phyloP scores from a whole-genome alignment of 2,113 vertebrate species.

The Ailurus styani region DNA sequence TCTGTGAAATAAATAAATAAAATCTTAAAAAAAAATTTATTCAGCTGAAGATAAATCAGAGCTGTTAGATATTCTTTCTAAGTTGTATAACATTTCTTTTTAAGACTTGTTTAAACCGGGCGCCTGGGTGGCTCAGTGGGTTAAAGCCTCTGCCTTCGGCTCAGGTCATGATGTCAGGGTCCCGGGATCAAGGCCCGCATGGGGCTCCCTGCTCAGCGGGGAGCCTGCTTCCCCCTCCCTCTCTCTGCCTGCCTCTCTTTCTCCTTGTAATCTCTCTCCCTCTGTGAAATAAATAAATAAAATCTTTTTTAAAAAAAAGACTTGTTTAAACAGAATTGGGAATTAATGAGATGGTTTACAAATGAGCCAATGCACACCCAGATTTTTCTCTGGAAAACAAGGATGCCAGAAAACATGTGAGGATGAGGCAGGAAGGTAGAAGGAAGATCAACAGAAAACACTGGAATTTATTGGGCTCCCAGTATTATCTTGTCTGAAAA shows the following conservation, averaged over 20 bases:
- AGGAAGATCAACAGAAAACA: conserved; percentile 37
- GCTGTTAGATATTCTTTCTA: neutral
- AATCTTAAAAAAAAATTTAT: no score
- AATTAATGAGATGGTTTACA: neutral
- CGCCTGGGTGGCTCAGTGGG: no score
- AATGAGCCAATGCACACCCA: neutral
- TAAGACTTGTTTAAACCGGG: neutral
- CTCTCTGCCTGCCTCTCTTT: no score
- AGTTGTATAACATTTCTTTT: neutral
- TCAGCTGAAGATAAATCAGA: neutral
- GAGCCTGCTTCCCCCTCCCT: no score
- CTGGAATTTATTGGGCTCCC: conserved; percentile 53
- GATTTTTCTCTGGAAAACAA: conserved; percentile 42
- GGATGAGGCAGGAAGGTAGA: conserved; percentile 18
- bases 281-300: no score
- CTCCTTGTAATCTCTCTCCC: no score
- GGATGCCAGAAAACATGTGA: neutral
- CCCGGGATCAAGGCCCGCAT: no score
- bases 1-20: no score
- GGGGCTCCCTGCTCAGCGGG: no score
- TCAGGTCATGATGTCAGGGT: no score
- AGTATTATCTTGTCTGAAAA: conserved; percentile 61
- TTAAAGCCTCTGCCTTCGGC: no score
- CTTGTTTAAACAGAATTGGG: neutral
- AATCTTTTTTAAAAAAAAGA: no score